Conservation (phyloP, 2,888 invertebrate genomes). For the Luffia ferchaultella region DNA sequence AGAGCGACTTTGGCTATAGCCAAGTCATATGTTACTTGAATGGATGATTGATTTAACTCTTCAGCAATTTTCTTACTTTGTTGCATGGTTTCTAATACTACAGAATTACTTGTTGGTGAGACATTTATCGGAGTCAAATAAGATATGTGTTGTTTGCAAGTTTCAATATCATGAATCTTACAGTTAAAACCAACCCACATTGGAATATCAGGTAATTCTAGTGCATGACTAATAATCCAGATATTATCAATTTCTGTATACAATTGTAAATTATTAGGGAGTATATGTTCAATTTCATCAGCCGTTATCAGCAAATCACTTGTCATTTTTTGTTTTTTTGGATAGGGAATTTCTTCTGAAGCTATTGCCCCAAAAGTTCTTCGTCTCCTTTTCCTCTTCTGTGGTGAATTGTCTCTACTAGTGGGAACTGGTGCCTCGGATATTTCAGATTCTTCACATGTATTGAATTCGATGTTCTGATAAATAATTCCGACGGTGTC, state of each 20-base stretch:
- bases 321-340: background rate
- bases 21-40: background rate
- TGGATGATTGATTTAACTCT: background rate
- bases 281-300: background rate
- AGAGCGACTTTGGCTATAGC: background rate
- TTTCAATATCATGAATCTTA: background rate
- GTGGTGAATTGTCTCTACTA: too few species aligned
- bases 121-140: background rate
- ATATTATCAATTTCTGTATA: background rate
- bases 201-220: background rate
- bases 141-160: background rate
- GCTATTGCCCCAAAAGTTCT: background rate
- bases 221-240: background rate
- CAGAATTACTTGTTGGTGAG: background rate
- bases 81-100: background rate
- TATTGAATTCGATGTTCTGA: background rate
- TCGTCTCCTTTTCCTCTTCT: background rate
- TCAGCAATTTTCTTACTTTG: background rate
- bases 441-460: background rate
- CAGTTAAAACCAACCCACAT: background rate
- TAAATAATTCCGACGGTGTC: background rate
- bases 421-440: background rate
- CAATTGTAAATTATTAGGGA: background rate
- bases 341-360: background rate
- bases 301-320: background rate